phyloP scores from a whole-genome alignment of 1,140 invertebrate genomes.

The Drosophila ambigua region DNA sequence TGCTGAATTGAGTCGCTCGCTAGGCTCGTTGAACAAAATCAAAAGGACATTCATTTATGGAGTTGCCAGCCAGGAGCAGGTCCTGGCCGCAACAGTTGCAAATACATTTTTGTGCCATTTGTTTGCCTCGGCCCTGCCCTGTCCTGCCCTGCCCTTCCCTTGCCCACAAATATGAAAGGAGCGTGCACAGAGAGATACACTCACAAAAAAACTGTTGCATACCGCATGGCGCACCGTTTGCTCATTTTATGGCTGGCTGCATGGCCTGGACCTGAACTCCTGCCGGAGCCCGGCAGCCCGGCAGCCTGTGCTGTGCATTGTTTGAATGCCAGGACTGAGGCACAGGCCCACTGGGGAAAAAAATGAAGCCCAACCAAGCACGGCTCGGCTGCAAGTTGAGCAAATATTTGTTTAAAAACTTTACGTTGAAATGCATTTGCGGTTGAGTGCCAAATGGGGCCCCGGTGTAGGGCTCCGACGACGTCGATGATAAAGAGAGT shows the following conservation, averaged over 20 bases:
- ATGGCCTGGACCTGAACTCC: slow-evolving; percentile 42
- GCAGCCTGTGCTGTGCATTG: slow-evolving; percentile 46
- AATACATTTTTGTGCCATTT: slow-evolving; percentile 81
- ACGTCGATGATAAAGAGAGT: slow-evolving; percentile 52
- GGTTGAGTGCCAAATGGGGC: slow-evolving; percentile 69
- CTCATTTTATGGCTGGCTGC: slow-evolving; percentile 79
- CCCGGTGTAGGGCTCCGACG: slow-evolving; percentile 18
- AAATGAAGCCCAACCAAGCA: slow-evolving; percentile 44
- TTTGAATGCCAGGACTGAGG: slow-evolving; percentile 59
- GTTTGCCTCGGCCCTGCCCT: slow-evolving; percentile 52
- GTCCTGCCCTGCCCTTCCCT: slow-evolving; percentile 18
- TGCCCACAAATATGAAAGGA: slow-evolving; percentile 72
- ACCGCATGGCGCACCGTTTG: slow-evolving; percentile 68
- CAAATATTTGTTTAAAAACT: slow-evolving; percentile 83
- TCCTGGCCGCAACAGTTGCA: slow-evolving; percentile 65
- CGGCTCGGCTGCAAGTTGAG: slow-evolving; percentile 68
- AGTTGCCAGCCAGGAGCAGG: slow-evolving; percentile 46
- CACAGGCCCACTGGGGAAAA: slow-evolving; percentile 18
- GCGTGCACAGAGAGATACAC: slow-evolving; percentile 45
- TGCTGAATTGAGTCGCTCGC: slow-evolving; percentile 80
- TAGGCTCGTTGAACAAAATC: slow-evolving; percentile 82
- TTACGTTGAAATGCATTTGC: slow-evolving; percentile 82
- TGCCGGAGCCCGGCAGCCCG: slow-evolving; percentile 38
- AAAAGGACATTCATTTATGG: slow-evolving; percentile 82
- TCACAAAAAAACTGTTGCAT: slow-evolving; percentile 78